Conservation (phyloP, 2,797 vertebrate species). For the Lycodopsis pacificus region DNA sequence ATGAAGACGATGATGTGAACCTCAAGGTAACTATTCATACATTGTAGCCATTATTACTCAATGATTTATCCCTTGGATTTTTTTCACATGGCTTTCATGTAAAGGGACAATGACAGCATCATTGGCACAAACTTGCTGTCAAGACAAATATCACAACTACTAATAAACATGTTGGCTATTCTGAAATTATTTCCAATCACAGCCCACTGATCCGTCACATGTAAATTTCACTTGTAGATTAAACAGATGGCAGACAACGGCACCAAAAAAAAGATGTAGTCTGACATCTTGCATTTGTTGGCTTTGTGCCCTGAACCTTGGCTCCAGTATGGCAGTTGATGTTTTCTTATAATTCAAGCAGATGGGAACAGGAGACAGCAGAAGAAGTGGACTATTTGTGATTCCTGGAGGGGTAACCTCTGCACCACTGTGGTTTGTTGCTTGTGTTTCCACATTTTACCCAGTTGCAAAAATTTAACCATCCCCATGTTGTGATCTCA, state of each 20-base stretch:
- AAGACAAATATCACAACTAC: background rate
- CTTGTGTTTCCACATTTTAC: slow-evolving; percentile 8
- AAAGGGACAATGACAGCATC: background rate
- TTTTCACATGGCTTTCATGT: background rate
- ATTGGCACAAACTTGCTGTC: slow-evolving; percentile 3
- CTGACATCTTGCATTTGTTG: slow-evolving; percentile 49
- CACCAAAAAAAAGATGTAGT: slow-evolving; percentile 10
- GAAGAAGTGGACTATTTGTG: background rate
- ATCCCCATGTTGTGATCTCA: background rate
- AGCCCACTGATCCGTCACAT: background rate
- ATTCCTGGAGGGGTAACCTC: background rate
- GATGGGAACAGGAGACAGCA: slow-evolving; percentile 15
- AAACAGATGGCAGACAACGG: slow-evolving; percentile 46
- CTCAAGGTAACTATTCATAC: slow-evolving; percentile 6
- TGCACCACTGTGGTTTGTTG: background rate
- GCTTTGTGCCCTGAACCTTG: slow-evolving; percentile 23
- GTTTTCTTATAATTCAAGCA: slow-evolving; percentile 24
- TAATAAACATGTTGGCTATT: background rate
- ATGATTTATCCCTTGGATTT: background rate
- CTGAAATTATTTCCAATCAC: slow-evolving; percentile 2
- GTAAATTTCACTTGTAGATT: background rate
- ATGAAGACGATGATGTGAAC: slow-evolving; percentile 3
- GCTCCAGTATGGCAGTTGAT: slow-evolving; percentile 15
- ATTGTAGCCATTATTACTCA: background rate
- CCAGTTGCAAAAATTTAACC: background rate